Evolutionary conservation across 2,888 invertebrate genomes (phyloP).

Genomic region (Lobophora halterata): DNA sequence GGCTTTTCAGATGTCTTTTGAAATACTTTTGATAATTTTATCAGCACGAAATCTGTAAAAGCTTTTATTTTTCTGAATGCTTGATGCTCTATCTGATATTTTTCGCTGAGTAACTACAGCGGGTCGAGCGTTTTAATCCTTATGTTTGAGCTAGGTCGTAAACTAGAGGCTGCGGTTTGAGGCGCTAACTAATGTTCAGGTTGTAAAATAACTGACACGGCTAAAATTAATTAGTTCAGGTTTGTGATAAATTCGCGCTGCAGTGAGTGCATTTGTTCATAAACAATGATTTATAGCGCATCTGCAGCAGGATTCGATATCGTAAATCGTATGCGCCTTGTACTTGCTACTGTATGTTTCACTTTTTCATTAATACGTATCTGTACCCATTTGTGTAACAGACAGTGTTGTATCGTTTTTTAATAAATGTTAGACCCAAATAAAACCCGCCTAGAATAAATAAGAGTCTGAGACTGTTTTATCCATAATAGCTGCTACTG

Average conservation of each 20-base stretch:
- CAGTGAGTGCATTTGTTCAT: slow-evolving; percentile 11
- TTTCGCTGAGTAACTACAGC: background rate
- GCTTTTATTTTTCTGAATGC: background rate
- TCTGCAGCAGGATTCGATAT: slow-evolving; percentile 3
- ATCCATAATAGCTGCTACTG: no score
- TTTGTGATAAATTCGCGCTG: slow-evolving; percentile 3
- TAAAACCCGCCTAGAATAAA: no score
- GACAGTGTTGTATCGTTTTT: no score
- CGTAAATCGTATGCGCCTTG: slow-evolving; percentile 5
- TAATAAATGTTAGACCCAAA: no score
- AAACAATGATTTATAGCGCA: slow-evolving; percentile 10
- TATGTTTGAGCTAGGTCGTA: slow-evolving; percentile 3
- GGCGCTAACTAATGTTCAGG: slow-evolving; percentile 4
- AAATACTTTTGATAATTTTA: background rate
- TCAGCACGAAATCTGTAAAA: no score
- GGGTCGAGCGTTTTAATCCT: slow-evolving; percentile 4
- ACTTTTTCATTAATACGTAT: no score
- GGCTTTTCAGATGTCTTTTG: slow-evolving; percentile 7
- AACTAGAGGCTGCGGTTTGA: slow-evolving; percentile 8
- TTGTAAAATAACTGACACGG: slow-evolving; percentile 8
- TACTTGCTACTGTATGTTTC: background rate
- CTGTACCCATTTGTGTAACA: no score
- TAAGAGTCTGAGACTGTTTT: no score
- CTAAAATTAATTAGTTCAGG: slow-evolving; percentile 3
- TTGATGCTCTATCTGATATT: background rate